These are phyloP conservation scores for Acronicta alni DNA, from an alignment of 2,888 invertebrate genomes.

Conservation along the genomic window DNA sequence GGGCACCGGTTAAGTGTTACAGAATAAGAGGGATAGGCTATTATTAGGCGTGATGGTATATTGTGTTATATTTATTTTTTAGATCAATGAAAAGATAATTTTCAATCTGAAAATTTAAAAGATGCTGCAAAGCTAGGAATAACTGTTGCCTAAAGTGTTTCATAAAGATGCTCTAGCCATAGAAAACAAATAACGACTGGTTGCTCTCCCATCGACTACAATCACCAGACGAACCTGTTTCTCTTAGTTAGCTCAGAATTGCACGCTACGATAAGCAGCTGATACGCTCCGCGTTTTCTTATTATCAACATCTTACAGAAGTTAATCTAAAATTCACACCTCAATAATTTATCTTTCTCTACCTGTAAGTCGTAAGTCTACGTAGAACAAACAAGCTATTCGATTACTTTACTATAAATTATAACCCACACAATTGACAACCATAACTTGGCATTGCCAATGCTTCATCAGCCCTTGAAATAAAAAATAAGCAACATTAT, in stretches of 20 bases:
- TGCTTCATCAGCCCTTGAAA: conserved; percentile 18
- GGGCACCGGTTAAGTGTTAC: too few species aligned
- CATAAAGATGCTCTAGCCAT: conserved; percentile 32
- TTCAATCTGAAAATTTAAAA: not conserved
- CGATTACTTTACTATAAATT: conserved; percentile 40
- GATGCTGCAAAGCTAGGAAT: not conserved
- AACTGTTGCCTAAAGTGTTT: conserved; percentile 29
- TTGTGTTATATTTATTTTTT: too few species aligned
- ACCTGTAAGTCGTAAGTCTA: conserved; percentile 22
- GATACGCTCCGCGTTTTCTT: conserved; percentile 39
- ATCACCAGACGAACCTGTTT: conserved; percentile 52
- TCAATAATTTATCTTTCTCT: conserved; percentile 33
- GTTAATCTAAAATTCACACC: conserved; percentile 40
- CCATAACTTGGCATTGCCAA: conserved; percentile 16
- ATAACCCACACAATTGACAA: conserved; percentile 30
- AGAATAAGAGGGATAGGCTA: too few species aligned
- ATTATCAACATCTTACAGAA: conserved; percentile 34
- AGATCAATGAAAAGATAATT: too few species aligned
- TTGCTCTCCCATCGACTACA: conserved; percentile 34
- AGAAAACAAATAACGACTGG: conserved; percentile 38
- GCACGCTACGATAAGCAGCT: conserved; percentile 40
- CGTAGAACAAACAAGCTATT: conserved; percentile 31
- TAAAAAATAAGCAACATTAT: conserved; percentile 37
- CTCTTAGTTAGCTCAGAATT: conserved; percentile 44
- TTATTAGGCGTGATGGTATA: too few species aligned